Evolutionary conservation across 2,797 vertebrate species (phyloP).

Genomic region (Australoheros facetus): DNA sequence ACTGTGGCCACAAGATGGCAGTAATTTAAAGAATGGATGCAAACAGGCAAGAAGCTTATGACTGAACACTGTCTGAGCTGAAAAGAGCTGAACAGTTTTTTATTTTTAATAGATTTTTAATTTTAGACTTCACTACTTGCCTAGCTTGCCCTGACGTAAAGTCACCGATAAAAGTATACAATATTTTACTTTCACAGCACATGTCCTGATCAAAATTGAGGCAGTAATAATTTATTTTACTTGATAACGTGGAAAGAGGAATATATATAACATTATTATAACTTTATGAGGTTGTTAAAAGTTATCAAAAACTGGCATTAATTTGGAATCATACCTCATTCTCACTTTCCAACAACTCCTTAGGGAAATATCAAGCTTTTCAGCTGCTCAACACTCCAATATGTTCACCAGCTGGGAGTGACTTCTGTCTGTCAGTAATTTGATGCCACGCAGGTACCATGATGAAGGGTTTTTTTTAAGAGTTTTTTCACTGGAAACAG

Average conservation of each 20-base stretch:
- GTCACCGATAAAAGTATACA: background rate
- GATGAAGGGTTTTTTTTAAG: background rate
- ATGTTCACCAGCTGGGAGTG: slow-evolving; percentile 5
- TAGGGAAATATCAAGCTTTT: background rate
- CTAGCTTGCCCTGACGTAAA: background rate
- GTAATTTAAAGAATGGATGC: background rate
- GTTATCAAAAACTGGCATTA: background rate
- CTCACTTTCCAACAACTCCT: background rate
- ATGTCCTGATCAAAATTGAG: background rate
- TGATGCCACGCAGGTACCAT: background rate
- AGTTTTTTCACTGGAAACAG: background rate
- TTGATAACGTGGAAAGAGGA: background rate
- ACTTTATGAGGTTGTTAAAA: background rate
- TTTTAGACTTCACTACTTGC: fast-evolving
- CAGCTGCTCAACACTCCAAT: background rate
- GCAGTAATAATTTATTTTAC: background rate
- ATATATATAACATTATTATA: background rate
- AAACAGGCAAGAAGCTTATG: background rate
- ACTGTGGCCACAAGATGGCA: background rate
- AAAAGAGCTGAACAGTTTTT: no score
- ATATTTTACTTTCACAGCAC: background rate
- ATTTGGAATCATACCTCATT: background rate
- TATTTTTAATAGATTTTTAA: background rate
- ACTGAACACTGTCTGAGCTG: background rate
- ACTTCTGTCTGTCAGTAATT: background rate